Conservation (phyloP, 2,113 vertebrate species). For the Nothoprocta perdicaria region DNA sequence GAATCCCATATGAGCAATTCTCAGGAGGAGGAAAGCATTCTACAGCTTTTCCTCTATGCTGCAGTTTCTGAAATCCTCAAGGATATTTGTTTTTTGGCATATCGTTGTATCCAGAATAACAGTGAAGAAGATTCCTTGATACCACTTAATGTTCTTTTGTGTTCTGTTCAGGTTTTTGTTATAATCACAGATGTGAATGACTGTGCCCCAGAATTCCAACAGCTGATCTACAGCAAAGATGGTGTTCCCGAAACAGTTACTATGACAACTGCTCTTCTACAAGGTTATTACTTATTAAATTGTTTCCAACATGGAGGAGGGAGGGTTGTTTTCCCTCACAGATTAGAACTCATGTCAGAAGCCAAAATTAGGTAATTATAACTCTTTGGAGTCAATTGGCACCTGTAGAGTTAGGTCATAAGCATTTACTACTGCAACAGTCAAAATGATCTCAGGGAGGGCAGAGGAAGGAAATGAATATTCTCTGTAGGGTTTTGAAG, state of each 20-base stretch:
- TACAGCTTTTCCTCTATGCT: neutral
- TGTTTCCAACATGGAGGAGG: neutral
- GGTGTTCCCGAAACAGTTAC: slow-evolving; percentile 87
- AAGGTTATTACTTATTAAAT: slow-evolving; percentile 78
- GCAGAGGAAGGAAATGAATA: neutral
- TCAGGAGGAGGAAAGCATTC: slow-evolving; percentile 29
- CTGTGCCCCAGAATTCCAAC: slow-evolving; percentile 87
- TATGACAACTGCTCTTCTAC: slow-evolving; percentile 86
- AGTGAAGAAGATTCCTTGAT: neutral
- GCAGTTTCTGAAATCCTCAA: neutral
- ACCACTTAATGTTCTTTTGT: slow-evolving; percentile 1
- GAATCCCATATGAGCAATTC: neutral
- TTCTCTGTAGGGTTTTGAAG: neutral
- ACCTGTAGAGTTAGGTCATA: neutral
- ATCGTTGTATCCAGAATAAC: neutral
- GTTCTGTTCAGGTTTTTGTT: slow-evolving; percentile 79
- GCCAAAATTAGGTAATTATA: neutral
- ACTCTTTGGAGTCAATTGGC: neutral
- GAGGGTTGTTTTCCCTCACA: neutral
- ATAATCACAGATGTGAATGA: slow-evolving; percentile 88
- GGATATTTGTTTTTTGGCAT: slow-evolving; percentile 10
- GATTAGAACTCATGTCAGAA: neutral
- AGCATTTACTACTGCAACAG: neutral
- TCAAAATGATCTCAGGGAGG: neutral
- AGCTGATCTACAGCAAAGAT: slow-evolving; percentile 88